A percentile compares a stretch with the other conserved stretches of the same genome.
Conservation (phyloP, 2,888 invertebrate species). For the Drosophila nigricruria region DNA sequence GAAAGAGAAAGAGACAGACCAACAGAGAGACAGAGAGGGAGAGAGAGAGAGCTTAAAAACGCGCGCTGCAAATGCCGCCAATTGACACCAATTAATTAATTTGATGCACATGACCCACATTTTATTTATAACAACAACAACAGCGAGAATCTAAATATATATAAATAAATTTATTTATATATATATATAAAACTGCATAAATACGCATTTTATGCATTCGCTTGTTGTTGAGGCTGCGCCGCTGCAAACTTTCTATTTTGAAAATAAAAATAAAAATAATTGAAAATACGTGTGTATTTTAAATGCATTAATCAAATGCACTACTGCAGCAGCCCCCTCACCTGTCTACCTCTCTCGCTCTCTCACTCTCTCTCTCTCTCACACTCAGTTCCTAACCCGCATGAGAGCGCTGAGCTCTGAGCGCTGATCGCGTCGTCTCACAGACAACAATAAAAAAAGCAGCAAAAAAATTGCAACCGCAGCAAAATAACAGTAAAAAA, state of each 20-base stretch:
- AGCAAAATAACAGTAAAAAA: constrained; percentile 14
- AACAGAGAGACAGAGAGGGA: not conserved
- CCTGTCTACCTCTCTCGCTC: not conserved
- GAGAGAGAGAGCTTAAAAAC: constrained; percentile 34
- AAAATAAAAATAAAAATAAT: constrained; percentile 32
- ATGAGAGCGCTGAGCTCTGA: constrained; percentile 20
- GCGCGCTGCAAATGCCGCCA: constrained; percentile 56
- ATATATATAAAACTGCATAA: constrained; percentile 23
- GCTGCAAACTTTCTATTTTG: constrained; percentile 44
- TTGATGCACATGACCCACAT: constrained; percentile 81
- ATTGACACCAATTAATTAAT: constrained; percentile 81
- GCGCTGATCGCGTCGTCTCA: not conserved
- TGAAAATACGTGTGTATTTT: constrained; percentile 44
- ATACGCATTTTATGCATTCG: constrained; percentile 41
- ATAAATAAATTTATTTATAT: constrained; percentile 4
- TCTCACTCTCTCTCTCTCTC: not conserved
- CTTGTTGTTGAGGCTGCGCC: constrained; percentile 16
- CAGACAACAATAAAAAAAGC: constrained; percentile 10
- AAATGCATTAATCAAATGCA: constrained; percentile 54
- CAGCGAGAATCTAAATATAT: constrained; percentile 43
- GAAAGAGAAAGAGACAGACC: constrained; percentile 12
- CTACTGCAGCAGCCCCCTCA: constrained; percentile 23
- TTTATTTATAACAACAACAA: constrained; percentile 65
- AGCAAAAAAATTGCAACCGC: constrained; percentile 20
- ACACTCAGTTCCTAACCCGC: not conserved